phyloP scores from a whole-genome alignment of 2,888 invertebrate species.

The Eristalinus sepulchralis region DNA sequence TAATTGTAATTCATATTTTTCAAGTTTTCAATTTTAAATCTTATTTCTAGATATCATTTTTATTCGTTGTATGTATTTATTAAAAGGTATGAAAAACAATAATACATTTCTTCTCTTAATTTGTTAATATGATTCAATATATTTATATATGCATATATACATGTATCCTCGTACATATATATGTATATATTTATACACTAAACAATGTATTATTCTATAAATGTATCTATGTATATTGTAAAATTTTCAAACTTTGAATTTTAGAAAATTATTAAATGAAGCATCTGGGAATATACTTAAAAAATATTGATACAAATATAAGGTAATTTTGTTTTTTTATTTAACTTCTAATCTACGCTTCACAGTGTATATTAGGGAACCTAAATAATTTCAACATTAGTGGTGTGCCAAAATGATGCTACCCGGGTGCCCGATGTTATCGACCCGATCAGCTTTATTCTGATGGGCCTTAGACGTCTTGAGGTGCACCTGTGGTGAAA shows the following conservation, averaged over 20 bases:
- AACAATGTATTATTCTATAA: constrained; percentile 38
- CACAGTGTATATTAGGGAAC: too few species aligned
- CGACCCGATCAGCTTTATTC: too few species aligned
- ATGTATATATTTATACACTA: constrained; percentile 29
- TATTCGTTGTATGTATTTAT: background rate
- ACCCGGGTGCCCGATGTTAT: too few species aligned
- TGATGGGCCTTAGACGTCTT: too few species aligned
- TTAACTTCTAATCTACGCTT: background rate
- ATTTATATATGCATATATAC: constrained; percentile 30
- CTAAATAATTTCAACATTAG: too few species aligned
- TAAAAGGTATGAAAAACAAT: background rate
- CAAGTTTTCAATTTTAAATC: background rate
- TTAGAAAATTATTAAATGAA: constrained; percentile 59
- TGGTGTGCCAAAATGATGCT: too few species aligned
- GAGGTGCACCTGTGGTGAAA: too few species aligned
- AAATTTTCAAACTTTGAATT: constrained; percentile 63
- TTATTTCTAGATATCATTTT: background rate
- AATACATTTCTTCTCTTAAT: constrained; percentile 45
- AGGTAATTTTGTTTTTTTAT: background rate
- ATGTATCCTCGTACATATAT: constrained; percentile 34
- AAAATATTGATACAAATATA: constrained; percentile 52
- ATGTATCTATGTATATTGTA: constrained; percentile 71
- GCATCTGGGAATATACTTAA: constrained; percentile 55
- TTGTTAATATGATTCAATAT: constrained; percentile 40
- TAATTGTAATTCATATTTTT: constrained; percentile 1